A percentile compares a stretch with the other conserved stretches of the same genome.
phyloP scores from a whole-genome alignment of 2,888 invertebrate species.

The Emmelina monodactyla region DNA sequence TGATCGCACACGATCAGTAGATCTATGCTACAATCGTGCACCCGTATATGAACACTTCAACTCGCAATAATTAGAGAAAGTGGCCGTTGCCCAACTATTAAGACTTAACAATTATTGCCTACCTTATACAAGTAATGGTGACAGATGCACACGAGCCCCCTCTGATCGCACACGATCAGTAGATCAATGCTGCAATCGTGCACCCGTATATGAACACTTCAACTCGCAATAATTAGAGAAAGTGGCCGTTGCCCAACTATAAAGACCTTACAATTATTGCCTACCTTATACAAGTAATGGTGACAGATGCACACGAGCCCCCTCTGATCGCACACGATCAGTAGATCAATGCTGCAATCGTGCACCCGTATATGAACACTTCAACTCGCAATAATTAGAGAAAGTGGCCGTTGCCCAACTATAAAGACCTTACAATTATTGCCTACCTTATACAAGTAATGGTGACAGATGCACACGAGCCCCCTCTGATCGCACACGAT shows the following conservation, averaged over 20 bases:
- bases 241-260: too few relatives aligned
- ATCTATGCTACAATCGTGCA: slow-evolving; percentile 84
- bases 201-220: too few relatives aligned
- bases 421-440: too few relatives aligned
- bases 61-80: too few relatives aligned
- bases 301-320: slow-evolving; percentile 79
- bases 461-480: slow-evolving; percentile 76
- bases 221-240: too few relatives aligned
- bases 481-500: slow-evolving; percentile 79
- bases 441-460: slow-evolving; percentile 79
- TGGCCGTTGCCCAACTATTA: too few relatives aligned
- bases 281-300: slow-evolving; percentile 82
- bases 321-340: slow-evolving; percentile 76
- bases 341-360: slow-evolving; percentile 81
- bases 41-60: too few relatives aligned
- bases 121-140: slow-evolving; percentile 87
- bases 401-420: too few relatives aligned
- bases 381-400: too few relatives aligned
- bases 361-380: slow-evolving; percentile 83
- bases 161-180: slow-evolving; percentile 76
- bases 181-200: slow-evolving; percentile 85
- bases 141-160: slow-evolving; percentile 74
- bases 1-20: slow-evolving; percentile 79
- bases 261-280: too few relatives aligned
- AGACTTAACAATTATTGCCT: too few relatives aligned